A percentile compares a stretch with the other conserved stretches of the same genome.
Evolutionary conservation across 2,113 vertebrate species (phyloP).

Genomic region (Cyphomyrus plagiostoma): DNA sequence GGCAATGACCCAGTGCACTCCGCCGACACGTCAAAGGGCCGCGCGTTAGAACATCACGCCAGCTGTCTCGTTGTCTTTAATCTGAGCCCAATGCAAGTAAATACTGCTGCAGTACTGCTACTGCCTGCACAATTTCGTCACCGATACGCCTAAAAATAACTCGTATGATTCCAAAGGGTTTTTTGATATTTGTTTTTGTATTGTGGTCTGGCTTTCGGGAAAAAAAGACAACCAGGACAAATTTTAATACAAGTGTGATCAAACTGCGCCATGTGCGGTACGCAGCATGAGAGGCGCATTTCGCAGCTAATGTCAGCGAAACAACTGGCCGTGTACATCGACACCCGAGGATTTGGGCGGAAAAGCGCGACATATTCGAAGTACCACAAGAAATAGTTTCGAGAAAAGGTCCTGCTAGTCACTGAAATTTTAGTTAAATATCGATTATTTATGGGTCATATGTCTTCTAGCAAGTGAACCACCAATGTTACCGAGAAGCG

Average conservation of each 20-base stretch:
- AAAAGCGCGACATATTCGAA: background rate
- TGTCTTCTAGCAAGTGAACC: background rate
- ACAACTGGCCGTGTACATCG: background rate
- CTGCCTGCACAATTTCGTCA: conserved; percentile 5
- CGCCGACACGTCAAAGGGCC: background rate
- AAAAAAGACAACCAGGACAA: background rate
- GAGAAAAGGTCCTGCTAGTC: background rate
- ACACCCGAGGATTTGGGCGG: background rate
- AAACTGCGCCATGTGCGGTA: background rate
- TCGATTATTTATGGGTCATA: background rate
- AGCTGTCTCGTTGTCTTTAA: background rate
- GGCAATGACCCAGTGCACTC: background rate
- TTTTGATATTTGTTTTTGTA: background rate
- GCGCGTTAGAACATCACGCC: background rate
- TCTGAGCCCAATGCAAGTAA: background rate
- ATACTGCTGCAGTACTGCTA: background rate
- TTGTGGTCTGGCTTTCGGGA: background rate
- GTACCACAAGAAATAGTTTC: background rate
- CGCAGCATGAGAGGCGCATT: background rate
- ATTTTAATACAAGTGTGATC: background rate
- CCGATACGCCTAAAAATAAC: conserved; percentile 11
- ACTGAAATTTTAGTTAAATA: background rate
- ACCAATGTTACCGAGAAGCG: background rate
- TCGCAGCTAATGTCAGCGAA: background rate
- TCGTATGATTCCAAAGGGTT: background rate